Evolutionary conservation across 2,888 invertebrate genomes (phyloP), one percentile per base, ranked within the genome.

Genomic region (Amphipyra berbera): DNA sequence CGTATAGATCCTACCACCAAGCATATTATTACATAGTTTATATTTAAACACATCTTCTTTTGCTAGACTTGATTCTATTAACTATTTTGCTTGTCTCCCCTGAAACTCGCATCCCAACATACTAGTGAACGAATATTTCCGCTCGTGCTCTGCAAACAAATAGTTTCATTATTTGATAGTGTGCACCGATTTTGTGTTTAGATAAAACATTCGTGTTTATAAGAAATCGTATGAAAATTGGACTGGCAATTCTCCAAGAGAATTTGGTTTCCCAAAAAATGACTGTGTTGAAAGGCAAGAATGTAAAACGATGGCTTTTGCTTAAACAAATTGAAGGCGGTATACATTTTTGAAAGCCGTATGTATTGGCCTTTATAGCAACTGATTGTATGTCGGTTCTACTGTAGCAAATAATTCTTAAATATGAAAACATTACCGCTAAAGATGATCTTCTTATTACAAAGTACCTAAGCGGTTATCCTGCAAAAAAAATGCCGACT

Each of bases 151-250:
- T 46, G 50, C 40, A 35, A 67, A 61, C 52, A 66, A 79, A 73
- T 73, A 47, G 53, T 40, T 63, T 58, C 52, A 76, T 66, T 66
- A 61, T 61, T 57, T 67, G 49, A 60, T 48, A 60, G 54, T 60
- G 45, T 53, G 48, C 56, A 44, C 61, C 30, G 67, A 76, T 66
- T 55, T 46, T 50, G 42, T 61, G 42, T 49, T 47, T 46, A 42
- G 73, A 79, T 79, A 76, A 69, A 58, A 46, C 52, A 46, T 58
- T 49, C 44, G 52, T 52, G 40, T 75, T 67, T 60, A 46, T 49
- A 57, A 54, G 59, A 45, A 63, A 57, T 45, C 47, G 27, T 44
- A 61, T 61, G 64, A 53, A 76, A 76, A 79, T 65, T 71, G 55
- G 0, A 55, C 57, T 70, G 71, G 79, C 67, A 63, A 55, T 52